Evolutionary conservation across 92 coral and sea anemone species (phyloP).

Genomic region (Meandrina meandrites): DNA sequence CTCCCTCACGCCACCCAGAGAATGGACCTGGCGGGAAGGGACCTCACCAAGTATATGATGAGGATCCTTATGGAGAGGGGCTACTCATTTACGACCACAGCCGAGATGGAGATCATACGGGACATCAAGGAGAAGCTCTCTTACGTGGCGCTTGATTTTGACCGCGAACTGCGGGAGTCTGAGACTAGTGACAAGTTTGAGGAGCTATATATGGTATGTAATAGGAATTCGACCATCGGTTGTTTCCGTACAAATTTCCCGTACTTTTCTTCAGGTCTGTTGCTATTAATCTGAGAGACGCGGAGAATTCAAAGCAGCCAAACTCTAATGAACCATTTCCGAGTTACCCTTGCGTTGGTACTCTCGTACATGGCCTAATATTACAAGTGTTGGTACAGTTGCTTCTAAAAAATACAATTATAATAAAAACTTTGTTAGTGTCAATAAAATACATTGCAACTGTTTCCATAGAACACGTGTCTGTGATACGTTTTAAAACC

Average conservation of each 20-base stretch:
- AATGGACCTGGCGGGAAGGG: conserved; percentile 90
- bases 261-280: not conserved
- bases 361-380: too few species aligned
- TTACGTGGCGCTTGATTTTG: conserved; percentile 88
- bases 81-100: conserved; percentile 84
- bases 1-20: conserved; percentile 95
- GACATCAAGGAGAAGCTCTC: conserved; percentile 93
- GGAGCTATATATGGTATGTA: conserved; percentile 71
- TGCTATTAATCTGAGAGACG: too few species aligned
- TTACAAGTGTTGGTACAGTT: too few species aligned
- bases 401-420: too few species aligned
- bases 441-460: too few species aligned
- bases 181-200: conserved; percentile 82
- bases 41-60: conserved; percentile 75
- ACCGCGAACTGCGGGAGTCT: conserved; percentile 74
- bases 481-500: too few species aligned
- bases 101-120: conserved; percentile 89
- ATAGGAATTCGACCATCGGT: not conserved
- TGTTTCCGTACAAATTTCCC: not conserved
- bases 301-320: too few species aligned
- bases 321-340: too few species aligned
- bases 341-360: too few species aligned
- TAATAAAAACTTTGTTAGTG: too few species aligned
- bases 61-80: conserved; percentile 89
- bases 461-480: too few species aligned